Percentiles rank a stretch among this genome's conserved stretches.
These are phyloP conservation scores for Trachymyrmex cornetzi DNA, from an alignment of 1,140 invertebrate species.

Conservation along the genomic window DNA sequence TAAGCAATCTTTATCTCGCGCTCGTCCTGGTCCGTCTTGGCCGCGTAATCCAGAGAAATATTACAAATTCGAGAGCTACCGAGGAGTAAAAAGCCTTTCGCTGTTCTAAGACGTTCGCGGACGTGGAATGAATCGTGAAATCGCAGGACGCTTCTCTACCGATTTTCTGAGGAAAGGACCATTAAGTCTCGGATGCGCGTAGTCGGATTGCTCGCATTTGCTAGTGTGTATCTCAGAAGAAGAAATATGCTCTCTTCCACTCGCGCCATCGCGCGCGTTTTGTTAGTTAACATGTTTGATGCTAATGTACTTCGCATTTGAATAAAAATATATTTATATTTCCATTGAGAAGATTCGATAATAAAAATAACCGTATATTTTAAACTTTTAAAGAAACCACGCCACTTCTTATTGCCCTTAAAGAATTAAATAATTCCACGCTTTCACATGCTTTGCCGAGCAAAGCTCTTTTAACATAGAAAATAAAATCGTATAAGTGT, in stretches of 20 bases:
- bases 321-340: not conserved
- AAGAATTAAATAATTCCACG: not conserved
- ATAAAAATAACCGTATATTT: not conserved
- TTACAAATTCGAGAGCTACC: slow-evolving; percentile 63
- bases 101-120: slow-evolving; percentile 55
- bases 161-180: slow-evolving; percentile 50
- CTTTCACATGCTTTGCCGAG: not conserved
- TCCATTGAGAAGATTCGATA: not conserved
- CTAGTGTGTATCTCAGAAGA: slow-evolving; percentile 30
- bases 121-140: slow-evolving; percentile 67
- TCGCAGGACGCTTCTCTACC: slow-evolving; percentile 38
- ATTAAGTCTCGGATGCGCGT: slow-evolving; percentile 62
- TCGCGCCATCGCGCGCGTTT: not conserved
- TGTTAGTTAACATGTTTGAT: not conserved
- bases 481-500: not conserved
- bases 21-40: slow-evolving; percentile 33
- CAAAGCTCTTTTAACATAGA: not conserved
- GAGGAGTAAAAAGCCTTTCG: slow-evolving; percentile 61
- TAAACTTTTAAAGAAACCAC: not conserved
- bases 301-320: slow-evolving; percentile 13
- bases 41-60: slow-evolving; percentile 62
- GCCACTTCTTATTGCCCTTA: not conserved
- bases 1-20: slow-evolving; percentile 46
- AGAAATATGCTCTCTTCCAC: slow-evolving; percentile 32
- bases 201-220: slow-evolving; percentile 46